Evolutionary conservation across 2,797 vertebrate species (phyloP).

Genomic region (Diceros bicornis): DNA sequence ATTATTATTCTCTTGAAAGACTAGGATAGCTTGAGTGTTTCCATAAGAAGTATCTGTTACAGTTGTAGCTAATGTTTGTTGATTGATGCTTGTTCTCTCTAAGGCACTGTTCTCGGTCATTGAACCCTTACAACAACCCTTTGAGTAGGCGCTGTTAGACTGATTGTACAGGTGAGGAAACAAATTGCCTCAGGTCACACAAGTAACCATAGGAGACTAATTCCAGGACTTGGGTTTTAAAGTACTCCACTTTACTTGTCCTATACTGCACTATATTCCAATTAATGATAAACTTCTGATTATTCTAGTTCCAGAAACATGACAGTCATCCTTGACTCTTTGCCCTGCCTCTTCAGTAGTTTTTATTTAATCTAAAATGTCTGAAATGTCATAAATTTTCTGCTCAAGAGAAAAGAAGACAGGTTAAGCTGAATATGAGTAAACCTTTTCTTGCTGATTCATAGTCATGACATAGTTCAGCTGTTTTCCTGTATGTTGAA

Average conservation of each 20-base stretch:
- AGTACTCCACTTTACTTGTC: not conserved
- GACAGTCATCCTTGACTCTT: not conserved
- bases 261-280: not conserved
- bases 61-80: not conserved
- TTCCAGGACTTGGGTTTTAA: conserved; percentile 26
- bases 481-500: not conserved
- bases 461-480: not conserved
- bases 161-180: conserved; percentile 6
- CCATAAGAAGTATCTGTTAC: not conserved
- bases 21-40: not conserved
- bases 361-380: not conserved
- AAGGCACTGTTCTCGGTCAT: not conserved
- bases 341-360: not conserved
- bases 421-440: not conserved
- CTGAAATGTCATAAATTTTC: conserved; percentile 5
- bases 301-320: not conserved
- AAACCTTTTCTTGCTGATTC: not conserved
- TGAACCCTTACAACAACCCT: not conserved
- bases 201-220: not conserved
- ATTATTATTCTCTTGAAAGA: not conserved
- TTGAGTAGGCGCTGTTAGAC: not conserved
- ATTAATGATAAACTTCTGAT: not conserved
- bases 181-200: not conserved
- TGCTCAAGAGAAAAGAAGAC: not conserved
- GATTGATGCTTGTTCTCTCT: not conserved